These are phyloP conservation scores for Phenganax stokvisi DNA, from an alignment of 92 coral and sea anemone genomes.

Conservation along the genomic window DNA sequence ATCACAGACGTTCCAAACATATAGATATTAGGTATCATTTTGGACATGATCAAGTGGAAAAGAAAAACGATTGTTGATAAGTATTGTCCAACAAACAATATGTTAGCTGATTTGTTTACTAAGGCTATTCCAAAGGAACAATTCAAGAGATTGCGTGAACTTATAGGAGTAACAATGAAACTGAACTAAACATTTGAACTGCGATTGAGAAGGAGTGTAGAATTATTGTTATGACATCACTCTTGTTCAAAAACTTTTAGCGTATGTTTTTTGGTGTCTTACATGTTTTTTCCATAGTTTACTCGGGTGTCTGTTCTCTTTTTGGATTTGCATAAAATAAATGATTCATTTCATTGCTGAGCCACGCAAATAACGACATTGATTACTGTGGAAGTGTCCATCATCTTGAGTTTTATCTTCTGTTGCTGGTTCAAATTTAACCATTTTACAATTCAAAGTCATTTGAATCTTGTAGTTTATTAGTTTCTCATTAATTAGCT, in stretches of 20 bases:
- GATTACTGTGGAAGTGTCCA: no score
- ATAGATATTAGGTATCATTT: neutral
- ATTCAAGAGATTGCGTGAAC: conserved; percentile 6
- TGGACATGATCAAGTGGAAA: conserved; percentile 18
- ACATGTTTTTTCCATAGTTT: no score
- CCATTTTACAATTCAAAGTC: no score
- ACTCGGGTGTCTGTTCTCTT: no score
- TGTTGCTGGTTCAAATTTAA: no score
- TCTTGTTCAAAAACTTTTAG: neutral
- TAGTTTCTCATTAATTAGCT: no score
- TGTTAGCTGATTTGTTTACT: conserved; percentile 34
- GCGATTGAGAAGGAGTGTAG: conserved; percentile 1
- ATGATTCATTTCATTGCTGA: no score
- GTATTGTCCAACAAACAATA: conserved; percentile 29
- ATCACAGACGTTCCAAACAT: neutral
- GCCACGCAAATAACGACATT: no score
- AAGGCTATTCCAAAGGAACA: conserved; percentile 27
- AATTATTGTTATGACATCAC: neutral
- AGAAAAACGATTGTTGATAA: conserved; percentile 17
- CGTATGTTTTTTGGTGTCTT: no score
- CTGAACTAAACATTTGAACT: neutral
- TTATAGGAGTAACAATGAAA: neutral
- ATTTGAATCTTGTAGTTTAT: no score
- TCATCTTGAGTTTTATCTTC: no score
- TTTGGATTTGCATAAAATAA: no score